These are phyloP conservation scores for Sparidentex hasta DNA, from an alignment of 2,797 vertebrate genomes.

Conservation along the genomic window DNA sequence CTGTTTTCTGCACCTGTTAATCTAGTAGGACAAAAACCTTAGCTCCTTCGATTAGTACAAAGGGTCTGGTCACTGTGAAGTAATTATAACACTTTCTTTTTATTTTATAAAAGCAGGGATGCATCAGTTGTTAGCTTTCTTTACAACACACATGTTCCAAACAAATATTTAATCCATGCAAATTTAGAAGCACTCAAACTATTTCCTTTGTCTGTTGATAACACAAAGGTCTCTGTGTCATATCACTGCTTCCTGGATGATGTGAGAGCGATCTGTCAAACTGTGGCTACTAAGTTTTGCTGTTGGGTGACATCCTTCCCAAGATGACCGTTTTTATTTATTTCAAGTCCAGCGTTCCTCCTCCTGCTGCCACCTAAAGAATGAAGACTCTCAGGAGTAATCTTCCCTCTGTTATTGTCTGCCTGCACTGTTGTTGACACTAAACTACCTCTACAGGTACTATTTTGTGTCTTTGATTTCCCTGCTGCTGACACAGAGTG, in stretches of 20 bases:
- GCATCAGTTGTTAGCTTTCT: neutral
- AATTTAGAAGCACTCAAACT: neutral
- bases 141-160: neutral
- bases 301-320: slow-evolving; percentile 1
- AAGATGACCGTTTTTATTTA: slow-evolving; percentile 7
- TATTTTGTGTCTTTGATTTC: slow-evolving; percentile 24
- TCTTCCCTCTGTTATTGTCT: slow-evolving; percentile 5
- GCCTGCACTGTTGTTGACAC: slow-evolving; percentile 4
- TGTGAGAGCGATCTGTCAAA: neutral
- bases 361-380: neutral
- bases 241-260: neutral
- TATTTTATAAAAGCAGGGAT: neutral
- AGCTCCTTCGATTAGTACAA: too few relatives aligned
- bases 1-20: too few relatives aligned
- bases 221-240: neutral
- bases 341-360: neutral
- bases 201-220: neutral
- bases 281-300: neutral
- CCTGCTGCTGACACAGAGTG: slow-evolving; percentile 5
- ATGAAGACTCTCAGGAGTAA: neutral
- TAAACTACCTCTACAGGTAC: slow-evolving; percentile 14
- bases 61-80: too few relatives aligned
- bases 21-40: too few relatives aligned
- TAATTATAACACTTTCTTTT: too few relatives aligned
- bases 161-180: neutral